Evolutionary conservation across 2,888 invertebrate species (phyloP).

Genomic region (Trachelus stipa): DNA sequence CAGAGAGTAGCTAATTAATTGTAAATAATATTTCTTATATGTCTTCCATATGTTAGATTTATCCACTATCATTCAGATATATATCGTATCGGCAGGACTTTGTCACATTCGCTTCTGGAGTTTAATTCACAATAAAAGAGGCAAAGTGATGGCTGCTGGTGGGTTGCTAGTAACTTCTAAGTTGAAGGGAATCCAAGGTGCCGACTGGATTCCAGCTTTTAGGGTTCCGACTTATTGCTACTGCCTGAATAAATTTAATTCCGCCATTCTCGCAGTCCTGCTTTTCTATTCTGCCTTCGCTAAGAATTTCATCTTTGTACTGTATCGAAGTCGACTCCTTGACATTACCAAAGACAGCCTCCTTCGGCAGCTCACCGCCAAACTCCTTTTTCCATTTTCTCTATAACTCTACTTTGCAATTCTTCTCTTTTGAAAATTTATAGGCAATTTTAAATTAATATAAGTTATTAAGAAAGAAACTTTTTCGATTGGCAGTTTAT

Average conservation of each 20-base stretch:
- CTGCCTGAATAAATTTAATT: constrained; percentile 64
- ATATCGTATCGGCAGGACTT: background rate
- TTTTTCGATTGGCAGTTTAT: too few relatives aligned
- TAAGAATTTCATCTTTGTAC: constrained; percentile 57
- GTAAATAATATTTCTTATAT: background rate
- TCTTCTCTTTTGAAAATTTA: background rate
- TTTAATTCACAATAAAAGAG: background rate
- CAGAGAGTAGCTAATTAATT: background rate
- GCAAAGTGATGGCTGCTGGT: background rate
- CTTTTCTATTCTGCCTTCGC: constrained; percentile 42
- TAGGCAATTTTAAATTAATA: background rate
- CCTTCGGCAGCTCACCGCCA: constrained; percentile 1
- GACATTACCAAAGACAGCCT: constrained; percentile 30
- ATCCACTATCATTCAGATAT: background rate
- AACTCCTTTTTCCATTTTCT: background rate
- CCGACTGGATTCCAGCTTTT: constrained; percentile 55
- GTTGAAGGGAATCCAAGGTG: background rate
- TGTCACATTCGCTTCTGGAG: background rate
- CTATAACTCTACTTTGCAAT: background rate
- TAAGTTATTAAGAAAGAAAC: background rate
- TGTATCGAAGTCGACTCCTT: constrained; percentile 41
- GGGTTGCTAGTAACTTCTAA: background rate
- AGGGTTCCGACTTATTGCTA: constrained; percentile 61
- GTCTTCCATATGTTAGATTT: background rate
- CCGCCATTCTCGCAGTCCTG: constrained; percentile 48